These are phyloP conservation scores for Euspilapteryx auroguttella DNA, from an alignment of 2,888 invertebrate species.

Conservation along the genomic window DNA sequence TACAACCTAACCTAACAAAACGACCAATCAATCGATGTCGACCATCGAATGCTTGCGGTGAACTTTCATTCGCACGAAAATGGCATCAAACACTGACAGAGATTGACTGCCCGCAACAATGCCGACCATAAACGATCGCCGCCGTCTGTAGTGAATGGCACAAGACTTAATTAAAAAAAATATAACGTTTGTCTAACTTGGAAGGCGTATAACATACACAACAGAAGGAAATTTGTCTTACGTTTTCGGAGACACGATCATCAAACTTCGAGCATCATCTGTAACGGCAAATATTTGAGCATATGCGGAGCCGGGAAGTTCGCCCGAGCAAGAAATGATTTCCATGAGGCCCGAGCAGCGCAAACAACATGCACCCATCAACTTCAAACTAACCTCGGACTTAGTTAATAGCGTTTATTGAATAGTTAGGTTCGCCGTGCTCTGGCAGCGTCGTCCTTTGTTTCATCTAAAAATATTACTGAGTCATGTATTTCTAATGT, in stretches of 20 bases:
- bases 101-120: no score
- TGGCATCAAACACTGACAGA: no score
- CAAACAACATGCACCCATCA: constrained; percentile 47
- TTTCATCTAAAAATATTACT: constrained; percentile 1
- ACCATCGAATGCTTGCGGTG: no score
- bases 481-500: no score
- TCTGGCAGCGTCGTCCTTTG: not conserved
- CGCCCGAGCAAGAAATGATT: constrained; percentile 48
- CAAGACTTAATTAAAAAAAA: no score
- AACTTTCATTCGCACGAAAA: no score
- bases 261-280: no score
- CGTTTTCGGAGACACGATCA: constrained; percentile 32
- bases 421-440: constrained; percentile 18
- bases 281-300: constrained; percentile 50
- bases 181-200: no score
- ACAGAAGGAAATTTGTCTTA: constrained; percentile 8
- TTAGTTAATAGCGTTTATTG: constrained; percentile 50
- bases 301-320: constrained; percentile 39
- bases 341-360: constrained; percentile 40
- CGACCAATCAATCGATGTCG: no score
- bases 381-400: constrained; percentile 47
- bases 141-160: no score
- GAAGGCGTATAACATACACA: constrained; percentile 4
- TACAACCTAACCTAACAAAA: no score
- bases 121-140: no score